Evolutionary conservation across 2,113 vertebrate genomes (phyloP).

Genomic region (Apteryx mantelli): DNA sequence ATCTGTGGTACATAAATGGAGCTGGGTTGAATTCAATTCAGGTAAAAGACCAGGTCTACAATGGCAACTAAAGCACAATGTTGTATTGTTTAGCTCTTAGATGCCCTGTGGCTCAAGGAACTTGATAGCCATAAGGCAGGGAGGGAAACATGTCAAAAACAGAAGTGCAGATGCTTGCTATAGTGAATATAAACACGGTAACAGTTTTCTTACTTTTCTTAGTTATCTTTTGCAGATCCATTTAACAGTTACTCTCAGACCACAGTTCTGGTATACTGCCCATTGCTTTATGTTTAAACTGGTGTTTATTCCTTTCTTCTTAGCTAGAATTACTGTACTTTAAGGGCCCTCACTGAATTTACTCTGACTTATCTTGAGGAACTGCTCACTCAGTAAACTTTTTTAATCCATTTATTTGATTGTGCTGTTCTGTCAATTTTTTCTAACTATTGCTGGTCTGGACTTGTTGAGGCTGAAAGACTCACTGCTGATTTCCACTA

Average conservation of each 20-base stretch:
- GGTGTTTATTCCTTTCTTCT: neutral
- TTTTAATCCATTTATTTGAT: neutral
- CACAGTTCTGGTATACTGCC: neutral
- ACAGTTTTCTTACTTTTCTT: neutral
- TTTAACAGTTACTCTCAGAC: neutral
- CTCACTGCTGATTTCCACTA: neutral
- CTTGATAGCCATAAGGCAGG: neutral
- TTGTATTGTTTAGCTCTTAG: neutral
- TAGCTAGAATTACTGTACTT: neutral
- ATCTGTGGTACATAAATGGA: neutral
- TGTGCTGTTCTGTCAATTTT: neutral
- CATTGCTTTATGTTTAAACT: neutral
- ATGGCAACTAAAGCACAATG: neutral
- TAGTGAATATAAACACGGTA: neutral
- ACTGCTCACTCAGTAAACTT: neutral
- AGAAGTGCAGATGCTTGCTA: neutral
- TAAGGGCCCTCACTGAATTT: neutral
- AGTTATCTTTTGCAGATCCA: neutral
- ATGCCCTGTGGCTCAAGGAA: neutral
- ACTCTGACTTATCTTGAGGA: neutral
- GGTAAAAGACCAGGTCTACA: neutral
- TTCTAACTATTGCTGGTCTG: neutral
- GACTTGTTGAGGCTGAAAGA: neutral
- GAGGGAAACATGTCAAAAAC: neutral
- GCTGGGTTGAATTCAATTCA: neutral